A percentile compares a stretch with the other conserved stretches of the same genome.
phyloP scores from a whole-genome alignment of 2,113 vertebrate species.

The Cromileptes altivelis region DNA sequence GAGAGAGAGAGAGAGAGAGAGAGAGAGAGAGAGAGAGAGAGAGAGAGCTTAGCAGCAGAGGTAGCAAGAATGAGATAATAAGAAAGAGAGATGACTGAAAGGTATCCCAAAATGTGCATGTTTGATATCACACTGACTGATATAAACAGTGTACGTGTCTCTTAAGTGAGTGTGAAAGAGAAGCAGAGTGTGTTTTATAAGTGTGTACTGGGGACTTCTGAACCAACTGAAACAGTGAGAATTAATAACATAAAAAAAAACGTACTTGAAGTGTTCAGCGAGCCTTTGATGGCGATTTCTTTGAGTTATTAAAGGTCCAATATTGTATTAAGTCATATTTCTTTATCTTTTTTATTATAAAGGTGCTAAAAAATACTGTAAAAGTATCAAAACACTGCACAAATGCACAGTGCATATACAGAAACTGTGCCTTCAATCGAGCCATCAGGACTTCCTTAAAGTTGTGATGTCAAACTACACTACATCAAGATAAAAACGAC shows the following conservation, averaged over 20 bases:
- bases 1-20: too few species aligned
- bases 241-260: background rate
- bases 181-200: background rate
- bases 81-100: conserved; percentile 27
- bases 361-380: too few species aligned
- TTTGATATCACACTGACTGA: conserved; percentile 39
- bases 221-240: background rate
- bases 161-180: background rate
- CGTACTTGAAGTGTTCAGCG: background rate
- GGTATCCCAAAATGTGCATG: conserved; percentile 14
- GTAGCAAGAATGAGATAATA: conserved; percentile 36
- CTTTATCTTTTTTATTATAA: too few species aligned
- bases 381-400: too few species aligned
- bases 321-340: too few species aligned
- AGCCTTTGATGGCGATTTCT: background rate
- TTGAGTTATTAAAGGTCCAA: background rate
- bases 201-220: background rate
- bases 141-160: conserved; percentile 7
- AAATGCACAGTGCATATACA: too few species aligned
- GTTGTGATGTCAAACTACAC: too few species aligned
- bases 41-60: conserved; percentile 34
- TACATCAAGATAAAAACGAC: too few species aligned
- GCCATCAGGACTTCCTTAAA: too few species aligned
- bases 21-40: background rate
- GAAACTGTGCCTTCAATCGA: too few species aligned